Conservation (phyloP, 2,888 invertebrate species). For the Drosophila nr. medialis region DNA sequence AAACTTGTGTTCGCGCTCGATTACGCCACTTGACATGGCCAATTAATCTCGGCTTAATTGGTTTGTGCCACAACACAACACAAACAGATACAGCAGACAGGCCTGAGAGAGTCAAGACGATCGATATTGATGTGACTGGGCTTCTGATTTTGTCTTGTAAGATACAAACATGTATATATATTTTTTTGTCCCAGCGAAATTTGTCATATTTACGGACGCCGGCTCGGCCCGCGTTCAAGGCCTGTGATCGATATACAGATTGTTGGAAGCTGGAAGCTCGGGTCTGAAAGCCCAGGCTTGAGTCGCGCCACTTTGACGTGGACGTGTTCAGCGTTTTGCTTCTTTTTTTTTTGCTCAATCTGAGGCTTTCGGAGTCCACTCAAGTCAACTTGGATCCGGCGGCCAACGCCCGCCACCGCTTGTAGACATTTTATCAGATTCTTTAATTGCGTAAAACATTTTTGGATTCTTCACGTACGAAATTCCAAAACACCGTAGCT, state of each 20-base stretch:
- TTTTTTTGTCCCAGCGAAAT: conserved; percentile 55
- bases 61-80: conserved; percentile 76
- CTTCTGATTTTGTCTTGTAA: conserved; percentile 72
- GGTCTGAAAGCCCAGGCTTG: conserved; percentile 11
- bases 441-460: conserved; percentile 81
- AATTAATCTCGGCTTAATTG: conserved; percentile 81
- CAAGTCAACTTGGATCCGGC: conserved; percentile 26
- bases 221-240: conserved; percentile 32
- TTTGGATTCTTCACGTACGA: conserved; percentile 81
- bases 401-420: conserved; percentile 71
- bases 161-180: conserved; percentile 29
- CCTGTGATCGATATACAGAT: conserved; percentile 68
- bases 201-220: conserved; percentile 76
- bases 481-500: conserved; percentile 80
- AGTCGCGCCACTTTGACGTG: conserved; percentile 47
- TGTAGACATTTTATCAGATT: conserved; percentile 81
- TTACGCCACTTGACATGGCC: conserved; percentile 82
- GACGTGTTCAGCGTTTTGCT: conserved; percentile 5
- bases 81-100: conserved; percentile 47
- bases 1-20: conserved; percentile 82
- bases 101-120: conserved; percentile 39
- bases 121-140: conserved; percentile 75
- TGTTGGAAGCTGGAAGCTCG: conserved; percentile 16
- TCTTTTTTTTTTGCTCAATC: conserved; percentile 33
- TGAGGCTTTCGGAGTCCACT: conserved; percentile 13